Evolutionary conservation across 2,113 vertebrate species (phyloP).

Genomic region (Perognathus longimembris): DNA sequence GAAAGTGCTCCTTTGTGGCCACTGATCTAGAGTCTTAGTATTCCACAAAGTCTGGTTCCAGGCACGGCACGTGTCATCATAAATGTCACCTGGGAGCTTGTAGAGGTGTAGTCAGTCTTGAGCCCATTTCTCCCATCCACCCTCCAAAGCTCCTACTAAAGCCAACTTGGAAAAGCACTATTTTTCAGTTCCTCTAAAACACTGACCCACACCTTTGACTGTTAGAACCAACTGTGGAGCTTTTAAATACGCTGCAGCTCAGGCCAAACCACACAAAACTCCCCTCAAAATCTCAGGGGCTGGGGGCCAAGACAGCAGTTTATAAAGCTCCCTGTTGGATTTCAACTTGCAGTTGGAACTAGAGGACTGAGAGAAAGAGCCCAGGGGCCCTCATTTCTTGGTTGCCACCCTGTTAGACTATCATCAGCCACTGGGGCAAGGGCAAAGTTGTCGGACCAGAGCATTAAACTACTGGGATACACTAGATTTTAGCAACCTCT

Average conservation of each 20-base stretch:
- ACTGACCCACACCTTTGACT: not conserved
- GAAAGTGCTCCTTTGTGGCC: not conserved
- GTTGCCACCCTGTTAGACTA: not conserved
- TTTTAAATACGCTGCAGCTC: not conserved
- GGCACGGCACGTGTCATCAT: not conserved
- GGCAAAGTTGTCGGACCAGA: not conserved
- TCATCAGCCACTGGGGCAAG: not conserved
- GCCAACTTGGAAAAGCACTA: not conserved
- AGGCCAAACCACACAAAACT: not conserved
- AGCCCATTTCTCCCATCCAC: not conserved
- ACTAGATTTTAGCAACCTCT: not conserved
- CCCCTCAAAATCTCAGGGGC: not conserved
- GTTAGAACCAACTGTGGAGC: not conserved
- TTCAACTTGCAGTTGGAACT: not conserved
- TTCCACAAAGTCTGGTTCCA: not conserved
- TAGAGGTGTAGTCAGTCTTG: not conserved
- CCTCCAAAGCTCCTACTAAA: not conserved
- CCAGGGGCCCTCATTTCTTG: not conserved
- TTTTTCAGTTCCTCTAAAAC: not conserved
- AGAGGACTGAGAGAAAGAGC: not conserved
- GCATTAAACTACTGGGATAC: not conserved
- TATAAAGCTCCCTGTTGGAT: not conserved
- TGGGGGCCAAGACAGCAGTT: not conserved
- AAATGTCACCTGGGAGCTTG: not conserved
- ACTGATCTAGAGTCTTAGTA: not conserved